These are phyloP conservation scores for Okapia johnstoni DNA, from an alignment of 2,113 vertebrate species.

Conservation along the genomic window DNA sequence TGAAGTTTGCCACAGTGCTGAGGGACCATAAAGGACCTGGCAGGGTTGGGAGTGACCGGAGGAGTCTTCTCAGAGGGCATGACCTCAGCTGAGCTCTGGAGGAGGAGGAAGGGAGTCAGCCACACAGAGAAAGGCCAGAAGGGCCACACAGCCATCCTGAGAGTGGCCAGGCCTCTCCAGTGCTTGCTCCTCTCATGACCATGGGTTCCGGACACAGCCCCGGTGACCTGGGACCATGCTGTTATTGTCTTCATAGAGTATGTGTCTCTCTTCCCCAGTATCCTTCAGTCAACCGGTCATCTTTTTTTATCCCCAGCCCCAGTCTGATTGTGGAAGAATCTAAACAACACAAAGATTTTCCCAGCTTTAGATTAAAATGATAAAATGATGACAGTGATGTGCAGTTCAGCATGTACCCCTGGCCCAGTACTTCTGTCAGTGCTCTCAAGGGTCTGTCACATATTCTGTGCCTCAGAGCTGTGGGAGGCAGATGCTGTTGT, in stretches of 20 bases:
- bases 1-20: background rate
- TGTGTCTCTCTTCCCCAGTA: background rate
- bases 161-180: accelerated
- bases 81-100: background rate
- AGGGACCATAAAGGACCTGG: background rate
- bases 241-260: background rate
- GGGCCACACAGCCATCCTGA: background rate
- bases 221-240: background rate
- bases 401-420: too few relatives aligned
- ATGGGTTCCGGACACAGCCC: accelerated
- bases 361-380: background rate
- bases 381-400: background rate
- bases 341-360: background rate
- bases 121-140: background rate
- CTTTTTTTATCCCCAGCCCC: background rate
- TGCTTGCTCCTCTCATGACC: accelerated
- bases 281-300: background rate
- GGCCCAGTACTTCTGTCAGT: background rate
- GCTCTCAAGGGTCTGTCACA: background rate
- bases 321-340: background rate
- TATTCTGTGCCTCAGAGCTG: background rate
- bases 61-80: background rate
- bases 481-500: background rate
- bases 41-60: background rate
- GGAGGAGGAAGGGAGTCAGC: background rate